Base-by-base conservation (phyloP, 1,140 invertebrate genomes). In the Orchestia grillus region DNA sequence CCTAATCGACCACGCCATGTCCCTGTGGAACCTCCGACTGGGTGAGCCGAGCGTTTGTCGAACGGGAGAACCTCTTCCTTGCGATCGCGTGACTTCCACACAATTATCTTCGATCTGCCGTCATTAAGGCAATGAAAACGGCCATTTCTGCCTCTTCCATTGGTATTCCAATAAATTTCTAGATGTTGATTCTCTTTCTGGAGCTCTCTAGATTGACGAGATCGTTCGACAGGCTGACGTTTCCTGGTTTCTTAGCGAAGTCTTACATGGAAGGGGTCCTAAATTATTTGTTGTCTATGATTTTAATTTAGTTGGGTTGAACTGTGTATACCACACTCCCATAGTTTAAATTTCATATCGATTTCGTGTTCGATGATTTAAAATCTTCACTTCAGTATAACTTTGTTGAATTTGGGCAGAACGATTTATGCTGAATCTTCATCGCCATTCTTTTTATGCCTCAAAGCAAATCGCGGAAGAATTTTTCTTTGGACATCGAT, bases 21-120 rank as follows among this genome's bases (percentile, higher is more conserved):
- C 62, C 62, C 62, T 77, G 62, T 28, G 43, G 88, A 90, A 90
- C 41, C 43, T 90, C 28, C 41, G 43, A 16, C 44, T 44, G 40
- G 19, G 44, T n/a, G 8, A 45, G 4, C 92, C 47, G 92, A 94
- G 45, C 92, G 44, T 94, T 45, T 45, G 92, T 94, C 47, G 40
- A 94, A 94, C 44, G 40, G 44, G 44, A 40, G 43, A 94, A 44
- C 44, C 92, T 45, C 44, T 94, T 45, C 44, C 92, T 47, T 94
- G 92, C 92, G 92, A 94, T 94, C 8, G 92, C 92, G 92, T 94
- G 92, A 94, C 92, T 19, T 45, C 40, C 8, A 15, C 36, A 16
- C 92, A 44, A 94, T 94, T 94, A 94, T 45, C 92, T 45, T 94
- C 40, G 8, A 47, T 40, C 92, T 94, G 92, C 43, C 44, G 23